Percentiles rank a stretch among this genome's conserved stretches.
phyloP scores from a whole-genome alignment of 2,797 vertebrate species.

The Coracias cyanogaster region DNA sequence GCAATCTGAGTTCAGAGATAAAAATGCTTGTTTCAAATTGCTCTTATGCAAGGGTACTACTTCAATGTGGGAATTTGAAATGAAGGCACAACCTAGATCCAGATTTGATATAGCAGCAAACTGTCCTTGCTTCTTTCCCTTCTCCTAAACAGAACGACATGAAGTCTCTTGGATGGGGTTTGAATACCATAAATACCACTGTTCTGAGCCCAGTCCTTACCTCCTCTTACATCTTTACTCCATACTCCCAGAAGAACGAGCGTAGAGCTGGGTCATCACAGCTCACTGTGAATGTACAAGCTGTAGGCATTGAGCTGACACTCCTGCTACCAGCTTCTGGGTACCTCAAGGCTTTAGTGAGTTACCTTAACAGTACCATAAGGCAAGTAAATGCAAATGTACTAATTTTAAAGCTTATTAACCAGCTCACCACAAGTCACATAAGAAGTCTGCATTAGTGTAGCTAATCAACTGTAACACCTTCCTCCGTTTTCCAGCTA shows the following conservation, averaged over 20 bases:
- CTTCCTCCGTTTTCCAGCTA: background rate
- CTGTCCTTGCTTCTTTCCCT: background rate
- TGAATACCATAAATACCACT: background rate
- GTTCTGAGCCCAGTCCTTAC: background rate
- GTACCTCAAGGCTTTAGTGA: background rate
- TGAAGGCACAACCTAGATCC: background rate
- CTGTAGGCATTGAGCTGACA: background rate
- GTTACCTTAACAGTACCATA: background rate
- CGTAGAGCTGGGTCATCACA: background rate
- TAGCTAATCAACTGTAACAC: background rate
- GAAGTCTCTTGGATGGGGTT: background rate
- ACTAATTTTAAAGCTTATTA: conserved; percentile 3
- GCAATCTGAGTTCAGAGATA: background rate
- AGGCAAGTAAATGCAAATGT: background rate
- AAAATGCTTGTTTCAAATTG: background rate
- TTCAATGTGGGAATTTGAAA: background rate
- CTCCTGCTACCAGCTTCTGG: background rate
- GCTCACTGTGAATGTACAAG: background rate
- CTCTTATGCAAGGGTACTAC: background rate
- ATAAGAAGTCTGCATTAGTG: background rate
- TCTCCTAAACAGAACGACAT: background rate
- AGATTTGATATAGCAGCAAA: background rate
- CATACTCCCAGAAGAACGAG: background rate
- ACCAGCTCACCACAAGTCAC: background rate
- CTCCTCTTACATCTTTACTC: background rate